Evolutionary conservation across 2,113 vertebrate genomes (phyloP).

Genomic region (Clarias macrocephalus): DNA sequence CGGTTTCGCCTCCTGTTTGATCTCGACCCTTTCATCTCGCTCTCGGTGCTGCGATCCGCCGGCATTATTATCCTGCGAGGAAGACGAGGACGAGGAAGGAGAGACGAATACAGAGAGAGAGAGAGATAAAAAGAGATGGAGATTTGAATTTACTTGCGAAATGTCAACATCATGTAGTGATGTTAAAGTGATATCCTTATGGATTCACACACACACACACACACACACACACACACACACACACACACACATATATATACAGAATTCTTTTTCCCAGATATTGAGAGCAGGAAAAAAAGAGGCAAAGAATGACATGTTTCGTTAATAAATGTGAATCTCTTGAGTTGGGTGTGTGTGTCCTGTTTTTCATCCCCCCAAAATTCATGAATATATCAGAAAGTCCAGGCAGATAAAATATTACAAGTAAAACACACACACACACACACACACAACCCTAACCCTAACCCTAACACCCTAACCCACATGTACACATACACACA

Average conservation of each 20-base stretch:
- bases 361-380: background rate
- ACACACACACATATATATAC: conserved; percentile 12
- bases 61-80: conserved; percentile 18
- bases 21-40: conserved; percentile 40
- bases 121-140: background rate
- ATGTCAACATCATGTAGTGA: conserved; percentile 37
- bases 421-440: background rate
- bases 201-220: conserved; percentile 1
- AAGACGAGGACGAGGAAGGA: background rate
- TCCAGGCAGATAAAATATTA: background rate
- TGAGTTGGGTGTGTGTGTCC: background rate
- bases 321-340: background rate
- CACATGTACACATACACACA: background rate
- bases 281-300: background rate
- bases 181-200: conserved; percentile 18
- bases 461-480: too few species aligned
- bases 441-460: background rate
- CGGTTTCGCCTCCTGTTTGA: conserved; percentile 19
- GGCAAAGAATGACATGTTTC: background rate
- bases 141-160: conserved; percentile 22
- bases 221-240: conserved; percentile 39
- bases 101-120: background rate
- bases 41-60: conserved; percentile 18
- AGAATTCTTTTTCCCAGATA: background rate
- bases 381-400: background rate